Evolutionary conservation across 2,797 vertebrate genomes (phyloP), one percentile per base, ranked within the genome.

Genomic region (Cryptoprocta ferox): DNA sequence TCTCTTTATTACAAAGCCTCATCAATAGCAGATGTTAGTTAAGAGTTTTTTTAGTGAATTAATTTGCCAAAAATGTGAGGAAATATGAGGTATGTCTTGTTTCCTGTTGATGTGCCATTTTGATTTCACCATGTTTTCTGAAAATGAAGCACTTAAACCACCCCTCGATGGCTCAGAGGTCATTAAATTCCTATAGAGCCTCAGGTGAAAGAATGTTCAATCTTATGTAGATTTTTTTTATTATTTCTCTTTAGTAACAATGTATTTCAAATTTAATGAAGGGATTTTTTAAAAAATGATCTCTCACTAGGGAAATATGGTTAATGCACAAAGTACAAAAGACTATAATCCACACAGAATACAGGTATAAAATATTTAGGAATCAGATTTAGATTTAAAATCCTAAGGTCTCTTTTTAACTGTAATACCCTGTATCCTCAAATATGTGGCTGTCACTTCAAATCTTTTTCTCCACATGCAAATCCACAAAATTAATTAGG

Each of bases 191-290:
- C 94, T 70, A 85, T 14, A 81, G 42, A 28, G 2, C 48, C 61
- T 14, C 48, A 90, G 56, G 61, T 94, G 83, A 95, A 92, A 37
- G 35, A 92, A 83, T 63, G 11, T 56, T 28, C 28, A 65, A 18
- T 66, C 30, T 37, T 42, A 92, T 6, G 4, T 42, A 79, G 61
- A 73, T 79, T 56, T 76, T 48, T 66, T 26, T 0, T 8, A 59
- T 78, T 61, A 83, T 96, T 85, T 92, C 39, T 89, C 14, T 92
- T 78, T 50, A 70, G 45, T 85, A 59, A 79, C 32, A 93, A 91
- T 59, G 48, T 87, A 92, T 96, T 97, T 97, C 93, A 95, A 96
- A 97, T 94, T 95, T 97, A 87, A 97, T 94, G 84, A 94, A 88
- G 18, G 19, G 18, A 56, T 90, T 94, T 91, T 37, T 42, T 79